Evolutionary conservation across 2,113 vertebrate genomes (phyloP).

Genomic region (Anseranas semipalmata): DNA sequence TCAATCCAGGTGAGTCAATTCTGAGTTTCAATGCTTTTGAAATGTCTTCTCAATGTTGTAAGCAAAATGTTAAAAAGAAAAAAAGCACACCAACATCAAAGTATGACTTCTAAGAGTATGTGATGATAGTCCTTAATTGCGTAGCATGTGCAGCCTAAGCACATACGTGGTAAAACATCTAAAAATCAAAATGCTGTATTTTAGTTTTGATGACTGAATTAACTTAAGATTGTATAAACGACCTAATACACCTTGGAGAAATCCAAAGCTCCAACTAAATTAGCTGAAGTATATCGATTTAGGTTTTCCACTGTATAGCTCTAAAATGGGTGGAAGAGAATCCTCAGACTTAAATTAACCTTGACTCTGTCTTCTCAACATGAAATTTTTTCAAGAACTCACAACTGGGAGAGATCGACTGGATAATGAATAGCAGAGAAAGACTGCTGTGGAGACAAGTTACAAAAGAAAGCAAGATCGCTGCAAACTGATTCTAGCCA

Average conservation of each 20-base stretch:
- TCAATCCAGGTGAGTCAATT: neutral
- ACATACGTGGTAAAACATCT: neutral
- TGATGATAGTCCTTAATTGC: neutral
- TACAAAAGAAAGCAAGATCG: neutral
- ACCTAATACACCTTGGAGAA: neutral
- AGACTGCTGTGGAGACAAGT: neutral
- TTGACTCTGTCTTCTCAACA: neutral
- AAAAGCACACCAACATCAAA: neutral
- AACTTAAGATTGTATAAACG: neutral
- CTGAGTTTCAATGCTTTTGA: neutral
- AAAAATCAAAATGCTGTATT: neutral
- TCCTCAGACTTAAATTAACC: neutral
- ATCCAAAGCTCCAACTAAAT: neutral
- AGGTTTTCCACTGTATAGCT: neutral
- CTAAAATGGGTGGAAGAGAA: neutral
- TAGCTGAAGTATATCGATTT: neutral
- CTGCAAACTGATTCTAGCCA: neutral
- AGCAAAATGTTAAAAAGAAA: neutral
- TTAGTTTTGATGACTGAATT: neutral
- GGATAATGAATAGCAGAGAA: neutral
- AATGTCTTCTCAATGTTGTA: neutral
- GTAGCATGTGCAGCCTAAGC: fast-evolving
- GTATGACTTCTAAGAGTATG: neutral
- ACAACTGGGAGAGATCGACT: neutral
- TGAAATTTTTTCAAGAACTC: neutral